Evolutionary conservation across 2,888 invertebrate species (phyloP).

Genomic region (Tridacna gigas): DNA sequence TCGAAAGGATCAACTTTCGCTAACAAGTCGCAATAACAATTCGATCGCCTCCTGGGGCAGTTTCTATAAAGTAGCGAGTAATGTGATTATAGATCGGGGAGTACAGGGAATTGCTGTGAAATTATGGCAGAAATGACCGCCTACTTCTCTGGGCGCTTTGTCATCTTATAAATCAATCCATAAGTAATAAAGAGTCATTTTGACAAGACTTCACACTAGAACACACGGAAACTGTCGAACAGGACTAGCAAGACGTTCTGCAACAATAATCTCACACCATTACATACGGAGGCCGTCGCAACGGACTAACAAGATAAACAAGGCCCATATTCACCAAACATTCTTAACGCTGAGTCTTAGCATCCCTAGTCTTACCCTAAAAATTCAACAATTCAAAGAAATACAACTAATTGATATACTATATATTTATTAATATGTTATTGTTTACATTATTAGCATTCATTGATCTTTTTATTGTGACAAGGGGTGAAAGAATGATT

Average conservation of each 20-base stretch:
- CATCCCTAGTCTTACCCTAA: too few species aligned
- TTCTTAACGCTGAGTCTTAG: too few species aligned
- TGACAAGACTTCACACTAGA: neutral
- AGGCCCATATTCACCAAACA: too few species aligned
- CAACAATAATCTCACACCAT: too few species aligned
- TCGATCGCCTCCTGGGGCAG: constrained; percentile 9
- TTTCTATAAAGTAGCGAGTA: constrained; percentile 7
- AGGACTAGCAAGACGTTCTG: neutral
- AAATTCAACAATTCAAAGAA: too few species aligned
- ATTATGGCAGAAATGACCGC: constrained; percentile 11
- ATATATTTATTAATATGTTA: too few species aligned
- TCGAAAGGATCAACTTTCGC: constrained; percentile 13
- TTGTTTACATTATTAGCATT: too few species aligned
- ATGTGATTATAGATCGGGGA: constrained; percentile 14
- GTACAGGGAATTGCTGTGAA: constrained; percentile 14
- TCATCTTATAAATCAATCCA: constrained; percentile 10
- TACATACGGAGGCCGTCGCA: too few species aligned
- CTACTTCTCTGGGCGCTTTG: neutral
- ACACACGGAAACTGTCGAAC: neutral
- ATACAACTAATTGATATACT: too few species aligned
- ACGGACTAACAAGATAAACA: too few species aligned
- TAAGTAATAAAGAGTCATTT: constrained; percentile 10
- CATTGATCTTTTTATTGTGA: too few species aligned
- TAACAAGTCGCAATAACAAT: constrained; percentile 16
- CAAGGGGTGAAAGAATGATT: too few species aligned